Evolutionary conservation across 2,888 invertebrate species (phyloP).

Genomic region (Alloplasta piceator): DNA sequence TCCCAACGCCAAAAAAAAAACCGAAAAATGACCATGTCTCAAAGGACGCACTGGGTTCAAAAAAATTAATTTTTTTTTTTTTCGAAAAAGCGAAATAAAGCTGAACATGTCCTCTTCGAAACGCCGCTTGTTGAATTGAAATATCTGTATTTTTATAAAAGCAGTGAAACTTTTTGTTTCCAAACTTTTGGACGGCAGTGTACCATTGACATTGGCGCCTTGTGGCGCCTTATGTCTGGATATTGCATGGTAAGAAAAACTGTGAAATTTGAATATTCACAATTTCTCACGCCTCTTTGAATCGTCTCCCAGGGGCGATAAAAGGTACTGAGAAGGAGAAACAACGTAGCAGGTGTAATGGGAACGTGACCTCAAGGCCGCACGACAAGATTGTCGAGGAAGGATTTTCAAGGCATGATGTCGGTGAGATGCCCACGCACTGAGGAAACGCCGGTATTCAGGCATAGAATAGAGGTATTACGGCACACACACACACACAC

Average conservation of each 20-base stretch:
- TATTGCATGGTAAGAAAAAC: neutral
- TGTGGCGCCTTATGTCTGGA: too few species aligned
- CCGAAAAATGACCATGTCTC: too few species aligned
- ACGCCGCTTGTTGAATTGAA: too few species aligned
- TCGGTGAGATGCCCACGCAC: slow-evolving; percentile 61
- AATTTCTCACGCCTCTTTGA: slow-evolving; percentile 61
- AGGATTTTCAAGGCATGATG: slow-evolving; percentile 44
- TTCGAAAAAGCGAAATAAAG: too few species aligned
- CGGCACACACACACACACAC: slow-evolving; percentile 62
- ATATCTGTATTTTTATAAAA: too few species aligned
- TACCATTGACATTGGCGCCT: too few species aligned
- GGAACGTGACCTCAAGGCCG: slow-evolving; percentile 66
- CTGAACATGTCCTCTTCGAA: too few species aligned
- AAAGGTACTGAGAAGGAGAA: slow-evolving; percentile 15
- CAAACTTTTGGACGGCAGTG: too few species aligned
- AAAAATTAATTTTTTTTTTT: too few species aligned
- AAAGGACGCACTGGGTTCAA: too few species aligned
- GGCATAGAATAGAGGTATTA: slow-evolving; percentile 48
- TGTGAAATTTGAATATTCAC: slow-evolving; percentile 42
- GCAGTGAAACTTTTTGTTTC: too few species aligned
- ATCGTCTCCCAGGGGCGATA: slow-evolving; percentile 26
- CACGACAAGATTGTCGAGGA: slow-evolving; percentile 30
- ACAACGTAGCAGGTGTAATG: slow-evolving; percentile 60
- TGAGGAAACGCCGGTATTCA: slow-evolving; percentile 54
- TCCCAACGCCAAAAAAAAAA: too few species aligned